These are phyloP conservation scores for Papilio gigon DNA, from an alignment of 2,888 invertebrate genomes.

Conservation along the genomic window DNA sequence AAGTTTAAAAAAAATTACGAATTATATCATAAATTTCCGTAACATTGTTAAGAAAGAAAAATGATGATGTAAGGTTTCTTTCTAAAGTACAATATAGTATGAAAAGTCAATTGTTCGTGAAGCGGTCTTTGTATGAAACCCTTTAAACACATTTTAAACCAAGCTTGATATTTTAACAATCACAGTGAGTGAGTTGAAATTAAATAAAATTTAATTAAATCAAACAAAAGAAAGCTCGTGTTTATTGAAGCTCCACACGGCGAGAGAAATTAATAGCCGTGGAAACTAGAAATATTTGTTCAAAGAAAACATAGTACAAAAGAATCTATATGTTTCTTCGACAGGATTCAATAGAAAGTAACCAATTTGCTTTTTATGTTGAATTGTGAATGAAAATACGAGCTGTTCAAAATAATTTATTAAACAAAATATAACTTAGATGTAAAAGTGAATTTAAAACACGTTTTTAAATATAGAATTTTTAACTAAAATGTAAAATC, in stretches of 20 bases:
- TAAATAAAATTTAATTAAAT: constrained; percentile 20
- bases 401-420: not conserved
- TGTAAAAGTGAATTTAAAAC: too few relatives aligned
- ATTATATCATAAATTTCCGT: too few relatives aligned
- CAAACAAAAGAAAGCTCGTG: constrained; percentile 13
- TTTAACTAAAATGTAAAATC: too few relatives aligned
- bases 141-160: not conserved
- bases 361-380: not conserved
- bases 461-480: too few relatives aligned
- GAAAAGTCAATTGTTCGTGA: not conserved
- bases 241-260: not conserved
- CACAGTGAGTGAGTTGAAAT: not conserved
- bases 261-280: constrained; percentile 7
- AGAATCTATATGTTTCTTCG: not conserved
- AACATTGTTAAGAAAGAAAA: too few relatives aligned
- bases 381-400: not conserved
- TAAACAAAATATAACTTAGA: too few relatives aligned
- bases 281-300: constrained; percentile 21
- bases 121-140: not conserved
- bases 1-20: too few relatives aligned
- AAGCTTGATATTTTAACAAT: constrained; percentile 8
- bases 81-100: not conserved
- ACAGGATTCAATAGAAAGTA: not conserved
- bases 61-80: not conserved
- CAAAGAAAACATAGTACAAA: constrained; percentile 6